Conservation (phyloP, 2,888 invertebrate genomes). For the Pristionchus exspectatus region DNA sequence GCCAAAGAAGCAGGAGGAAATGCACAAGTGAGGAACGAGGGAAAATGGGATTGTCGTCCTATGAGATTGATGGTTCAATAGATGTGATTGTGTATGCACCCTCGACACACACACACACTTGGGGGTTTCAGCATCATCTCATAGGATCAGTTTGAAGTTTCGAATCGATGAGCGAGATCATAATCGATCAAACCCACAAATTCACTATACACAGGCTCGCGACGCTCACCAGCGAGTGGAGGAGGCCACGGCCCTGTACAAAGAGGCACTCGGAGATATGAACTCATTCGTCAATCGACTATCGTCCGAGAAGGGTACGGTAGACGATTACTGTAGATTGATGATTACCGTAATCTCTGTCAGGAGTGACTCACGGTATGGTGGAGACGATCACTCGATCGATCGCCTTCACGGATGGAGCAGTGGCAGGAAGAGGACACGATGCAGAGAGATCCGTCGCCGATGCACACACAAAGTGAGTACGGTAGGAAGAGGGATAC, state of each 20-base stretch:
- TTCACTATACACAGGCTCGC: slow-evolving; percentile 83
- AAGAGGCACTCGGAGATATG: slow-evolving; percentile 88
- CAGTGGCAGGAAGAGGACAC: slow-evolving; percentile 49
- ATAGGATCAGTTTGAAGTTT: too few relatives aligned
- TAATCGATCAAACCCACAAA: not conserved
- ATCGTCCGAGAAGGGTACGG: slow-evolving; percentile 66
- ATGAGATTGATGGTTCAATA: not conserved
- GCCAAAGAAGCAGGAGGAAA: slow-evolving; percentile 94
- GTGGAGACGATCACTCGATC: slow-evolving; percentile 87
- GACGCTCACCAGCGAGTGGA: slow-evolving; percentile 89
- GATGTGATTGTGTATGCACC: not conserved
- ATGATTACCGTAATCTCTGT: slow-evolving; percentile 50
- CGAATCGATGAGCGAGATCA: not conserved
- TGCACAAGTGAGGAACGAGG: slow-evolving; percentile 83
- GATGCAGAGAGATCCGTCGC: slow-evolving; percentile 84
- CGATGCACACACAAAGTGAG: slow-evolving; percentile 89
- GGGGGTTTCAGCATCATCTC: not conserved
- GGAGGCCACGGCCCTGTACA: slow-evolving; percentile 87
- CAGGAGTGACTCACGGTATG: slow-evolving; percentile 71
- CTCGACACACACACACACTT: too few relatives aligned
- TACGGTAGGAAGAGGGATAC: slow-evolving; percentile 1
- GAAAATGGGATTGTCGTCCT: not conserved
- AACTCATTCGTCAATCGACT: slow-evolving; percentile 80
- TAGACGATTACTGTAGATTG: not conserved
- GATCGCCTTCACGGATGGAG: slow-evolving; percentile 82